Conservation (phyloP, 2,888 invertebrate genomes). For the Rhogogaster chlorosoma region DNA sequence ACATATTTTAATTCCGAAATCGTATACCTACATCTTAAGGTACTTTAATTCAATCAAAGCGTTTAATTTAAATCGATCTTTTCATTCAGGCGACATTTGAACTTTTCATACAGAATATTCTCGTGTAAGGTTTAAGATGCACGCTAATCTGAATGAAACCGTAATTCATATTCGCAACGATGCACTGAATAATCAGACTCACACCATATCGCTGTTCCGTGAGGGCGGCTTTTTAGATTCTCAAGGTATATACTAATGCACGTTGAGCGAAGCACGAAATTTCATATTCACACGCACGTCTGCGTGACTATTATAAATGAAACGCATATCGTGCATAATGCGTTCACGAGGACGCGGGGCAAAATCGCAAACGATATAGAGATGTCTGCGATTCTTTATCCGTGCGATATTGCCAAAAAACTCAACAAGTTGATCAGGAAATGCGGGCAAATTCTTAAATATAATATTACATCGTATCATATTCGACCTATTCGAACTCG, state of each 20-base stretch:
- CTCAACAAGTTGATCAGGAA: conserved; percentile 20
- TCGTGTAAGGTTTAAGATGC: conserved; percentile 27
- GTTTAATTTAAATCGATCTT: background rate
- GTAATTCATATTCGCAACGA: background rate
- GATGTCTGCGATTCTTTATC: background rate
- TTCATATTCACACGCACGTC: background rate
- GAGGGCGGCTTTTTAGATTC: background rate
- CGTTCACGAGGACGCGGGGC: background rate
- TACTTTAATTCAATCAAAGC: background rate
- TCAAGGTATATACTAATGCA: background rate
- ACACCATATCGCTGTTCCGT: background rate
- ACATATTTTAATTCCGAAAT: background rate
- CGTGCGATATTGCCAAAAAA: background rate
- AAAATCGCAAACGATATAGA: background rate
- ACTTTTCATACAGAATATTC: too few species aligned
- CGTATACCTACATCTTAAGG: background rate
- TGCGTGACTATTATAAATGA: background rate
- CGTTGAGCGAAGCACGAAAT: background rate
- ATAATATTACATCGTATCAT: background rate
- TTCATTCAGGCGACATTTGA: background rate
- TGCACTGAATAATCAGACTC: conserved; percentile 16
- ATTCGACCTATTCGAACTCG: background rate
- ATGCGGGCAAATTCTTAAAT: background rate
- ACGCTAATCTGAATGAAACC: background rate
- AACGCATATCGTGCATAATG: background rate